Evolutionary conservation across 2,113 vertebrate genomes (phyloP).

Genomic region (Holacanthus passer): DNA sequence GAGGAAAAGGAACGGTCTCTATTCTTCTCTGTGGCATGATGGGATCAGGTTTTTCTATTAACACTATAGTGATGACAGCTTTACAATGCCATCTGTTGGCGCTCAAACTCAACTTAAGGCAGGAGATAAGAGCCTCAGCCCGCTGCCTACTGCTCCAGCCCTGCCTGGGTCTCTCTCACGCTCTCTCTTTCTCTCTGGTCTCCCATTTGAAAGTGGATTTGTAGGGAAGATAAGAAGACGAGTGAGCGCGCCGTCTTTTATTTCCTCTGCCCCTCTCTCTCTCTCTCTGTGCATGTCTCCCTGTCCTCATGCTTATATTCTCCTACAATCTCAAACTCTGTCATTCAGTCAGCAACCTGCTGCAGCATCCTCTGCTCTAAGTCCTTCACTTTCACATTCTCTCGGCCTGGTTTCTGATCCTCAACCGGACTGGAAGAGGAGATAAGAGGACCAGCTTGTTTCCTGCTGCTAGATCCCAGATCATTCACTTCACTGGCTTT

Average conservation of each 20-base stretch:
- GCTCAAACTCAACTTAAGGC: conserved; percentile 46
- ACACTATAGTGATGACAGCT: conserved; percentile 55
- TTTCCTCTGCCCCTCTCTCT: conserved; percentile 11
- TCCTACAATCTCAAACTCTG: conserved; percentile 22
- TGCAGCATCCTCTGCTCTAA: conserved; percentile 26
- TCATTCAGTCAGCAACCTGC: conserved; percentile 45
- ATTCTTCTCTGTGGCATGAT: conserved; percentile 41
- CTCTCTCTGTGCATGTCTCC: background rate
- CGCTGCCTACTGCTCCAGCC: conserved; percentile 17
- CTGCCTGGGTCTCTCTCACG: conserved; percentile 17
- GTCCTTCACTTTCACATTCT: conserved; percentile 27
- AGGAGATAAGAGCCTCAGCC: conserved; percentile 38
- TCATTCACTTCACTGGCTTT: conserved; percentile 28
- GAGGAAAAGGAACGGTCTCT: conserved; percentile 2
- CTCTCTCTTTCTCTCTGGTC: conserved; percentile 26
- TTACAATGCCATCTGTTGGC: conserved; percentile 55
- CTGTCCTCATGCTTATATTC: conserved; percentile 13
- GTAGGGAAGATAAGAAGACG: conserved; percentile 44
- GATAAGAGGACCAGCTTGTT: conserved; percentile 39
- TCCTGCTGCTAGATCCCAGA: conserved; percentile 45
- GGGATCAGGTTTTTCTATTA: conserved; percentile 66
- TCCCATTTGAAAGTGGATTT: conserved; percentile 55
- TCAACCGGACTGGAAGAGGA: conserved; percentile 43
- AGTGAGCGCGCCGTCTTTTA: conserved; percentile 2
- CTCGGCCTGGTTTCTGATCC: conserved; percentile 38